Conservation (phyloP, 2,888 invertebrate genomes). For the Nomada ruficornis region DNA sequence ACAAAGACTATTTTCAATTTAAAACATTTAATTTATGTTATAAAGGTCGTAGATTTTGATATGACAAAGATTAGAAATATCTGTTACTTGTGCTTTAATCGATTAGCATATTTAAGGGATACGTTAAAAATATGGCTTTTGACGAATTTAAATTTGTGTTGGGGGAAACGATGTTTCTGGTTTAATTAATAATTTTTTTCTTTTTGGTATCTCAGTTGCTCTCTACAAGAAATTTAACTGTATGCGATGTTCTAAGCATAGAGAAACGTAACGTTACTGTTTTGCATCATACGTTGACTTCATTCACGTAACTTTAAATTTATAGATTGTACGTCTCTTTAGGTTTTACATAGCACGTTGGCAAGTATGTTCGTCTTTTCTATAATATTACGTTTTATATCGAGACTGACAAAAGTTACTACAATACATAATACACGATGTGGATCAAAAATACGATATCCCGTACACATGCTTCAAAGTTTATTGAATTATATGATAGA, state of each 20-base stretch:
- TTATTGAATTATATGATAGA: background rate
- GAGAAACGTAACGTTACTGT: constrained; percentile 22
- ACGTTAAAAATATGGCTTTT: background rate
- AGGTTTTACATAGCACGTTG: constrained; percentile 47
- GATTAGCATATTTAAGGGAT: background rate
- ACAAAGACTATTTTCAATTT: constrained; percentile 44
- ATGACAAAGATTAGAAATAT: constrained; percentile 10
- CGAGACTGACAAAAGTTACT: constrained; percentile 46
- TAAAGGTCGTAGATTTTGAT: constrained; percentile 45
- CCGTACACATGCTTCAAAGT: constrained; percentile 3
- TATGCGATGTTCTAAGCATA: constrained; percentile 16
- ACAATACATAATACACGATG: constrained; percentile 25
- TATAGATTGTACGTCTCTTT: constrained; percentile 32
- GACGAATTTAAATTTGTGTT: background rate
- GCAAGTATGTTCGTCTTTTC: constrained; percentile 18
- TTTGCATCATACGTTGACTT: constrained; percentile 20
- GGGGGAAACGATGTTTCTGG: background rate
- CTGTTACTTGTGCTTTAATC: constrained; percentile 16
- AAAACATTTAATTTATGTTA: constrained; percentile 36
- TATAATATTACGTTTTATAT: constrained; percentile 33
- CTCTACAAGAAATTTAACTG: constrained; percentile 26
- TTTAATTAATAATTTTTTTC: constrained; percentile 9
- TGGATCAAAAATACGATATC: constrained; percentile 15
- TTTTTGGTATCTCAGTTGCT: constrained; percentile 34
- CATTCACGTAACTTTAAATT: constrained; percentile 36